Conservation (phyloP, 2,888 invertebrate species). For the Melieria omissa region DNA sequence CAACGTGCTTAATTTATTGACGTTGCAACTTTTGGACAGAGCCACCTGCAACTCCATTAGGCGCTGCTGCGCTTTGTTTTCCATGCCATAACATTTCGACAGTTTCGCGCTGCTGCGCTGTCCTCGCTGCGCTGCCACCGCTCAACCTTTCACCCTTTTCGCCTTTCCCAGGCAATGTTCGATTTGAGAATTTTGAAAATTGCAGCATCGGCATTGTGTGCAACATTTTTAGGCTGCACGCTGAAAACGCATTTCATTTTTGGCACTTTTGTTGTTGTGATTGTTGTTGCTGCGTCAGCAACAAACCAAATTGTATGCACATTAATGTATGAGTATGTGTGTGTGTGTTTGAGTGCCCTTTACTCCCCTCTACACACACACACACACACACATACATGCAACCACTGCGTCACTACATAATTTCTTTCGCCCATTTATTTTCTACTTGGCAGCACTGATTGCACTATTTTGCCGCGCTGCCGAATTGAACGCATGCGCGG, state of each 20-base stretch:
- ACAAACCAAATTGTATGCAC: not conserved
- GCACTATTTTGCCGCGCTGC: constrained; percentile 38
- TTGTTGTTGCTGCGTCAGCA: constrained; percentile 1
- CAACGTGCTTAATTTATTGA: too few relatives aligned
- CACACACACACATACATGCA: constrained; percentile 6
- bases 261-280: not conserved
- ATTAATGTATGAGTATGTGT: constrained; percentile 22
- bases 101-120: too few relatives aligned
- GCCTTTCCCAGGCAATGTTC: too few relatives aligned
- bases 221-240: too few relatives aligned
- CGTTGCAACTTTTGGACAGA: too few relatives aligned
- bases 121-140: too few relatives aligned
- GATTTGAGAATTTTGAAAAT: too few relatives aligned
- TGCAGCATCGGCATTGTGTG: too few relatives aligned
- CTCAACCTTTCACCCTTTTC: too few relatives aligned
- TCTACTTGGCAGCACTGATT: constrained; percentile 44
- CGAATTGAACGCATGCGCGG: constrained; percentile 6
- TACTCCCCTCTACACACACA: not conserved
- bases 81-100: too few relatives aligned
- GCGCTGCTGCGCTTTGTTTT: too few relatives aligned
- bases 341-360: constrained; percentile 44
- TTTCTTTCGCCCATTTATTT: constrained; percentile 33
- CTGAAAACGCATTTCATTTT: not conserved
- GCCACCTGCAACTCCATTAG: too few relatives aligned
- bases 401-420: not conserved